Conservation (phyloP, 2,113 vertebrate species). For the Athene cunicularia region DNA sequence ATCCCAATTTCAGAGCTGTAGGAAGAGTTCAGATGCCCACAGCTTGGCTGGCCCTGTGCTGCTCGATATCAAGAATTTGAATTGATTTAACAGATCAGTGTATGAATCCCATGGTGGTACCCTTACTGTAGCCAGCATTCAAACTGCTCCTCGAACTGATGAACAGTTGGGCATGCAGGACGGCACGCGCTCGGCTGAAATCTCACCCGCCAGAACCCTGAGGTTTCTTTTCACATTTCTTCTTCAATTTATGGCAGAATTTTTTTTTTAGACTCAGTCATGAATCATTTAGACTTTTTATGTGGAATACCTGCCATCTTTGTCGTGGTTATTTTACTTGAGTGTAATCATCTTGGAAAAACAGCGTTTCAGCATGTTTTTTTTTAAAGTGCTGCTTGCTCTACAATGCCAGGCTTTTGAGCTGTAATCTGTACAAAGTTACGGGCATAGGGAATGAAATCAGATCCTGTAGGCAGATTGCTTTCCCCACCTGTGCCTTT, state of each 20-base stretch:
- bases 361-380: neutral
- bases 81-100: fast-evolving
- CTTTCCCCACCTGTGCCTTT: neutral
- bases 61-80: neutral
- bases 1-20: neutral
- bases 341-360: neutral
- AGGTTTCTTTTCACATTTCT: neutral
- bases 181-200: fast-evolving
- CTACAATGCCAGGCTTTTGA: neutral
- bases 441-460: neutral
- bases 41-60: neutral
- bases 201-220: fast-evolving
- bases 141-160: fast-evolving
- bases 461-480: neutral
- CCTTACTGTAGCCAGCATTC: neutral
- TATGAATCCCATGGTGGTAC: neutral
- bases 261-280: neutral
- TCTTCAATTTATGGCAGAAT: neutral
- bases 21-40: neutral
- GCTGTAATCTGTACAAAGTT: neutral
- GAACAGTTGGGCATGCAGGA: neutral
- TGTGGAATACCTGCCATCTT: neutral
- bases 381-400: neutral
- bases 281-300: neutral
- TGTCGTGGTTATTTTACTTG: neutral